Conservation (phyloP, 2,797 vertebrate genomes). For the Malurus leucopterus region DNA sequence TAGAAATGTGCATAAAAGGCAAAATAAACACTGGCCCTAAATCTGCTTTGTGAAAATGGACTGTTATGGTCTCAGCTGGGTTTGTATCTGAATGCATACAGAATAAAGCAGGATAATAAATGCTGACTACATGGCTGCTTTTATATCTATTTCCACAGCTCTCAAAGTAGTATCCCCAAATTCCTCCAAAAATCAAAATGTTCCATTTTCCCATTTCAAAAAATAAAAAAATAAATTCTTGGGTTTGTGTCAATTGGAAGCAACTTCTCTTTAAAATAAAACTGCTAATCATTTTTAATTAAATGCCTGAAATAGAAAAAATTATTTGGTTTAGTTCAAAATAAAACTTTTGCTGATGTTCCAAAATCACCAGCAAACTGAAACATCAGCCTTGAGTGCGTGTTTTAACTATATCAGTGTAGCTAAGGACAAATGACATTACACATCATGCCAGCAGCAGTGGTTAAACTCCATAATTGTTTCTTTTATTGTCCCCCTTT, state of each 20-base stretch:
- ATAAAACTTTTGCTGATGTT: conserved; percentile 49
- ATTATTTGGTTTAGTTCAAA: conserved; percentile 25
- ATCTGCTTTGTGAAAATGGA: conserved; percentile 22
- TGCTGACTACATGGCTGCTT: conserved; percentile 40
- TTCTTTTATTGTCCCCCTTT: conserved; percentile 27
- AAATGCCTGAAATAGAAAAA: conserved; percentile 52
- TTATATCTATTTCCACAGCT: conserved; percentile 16
- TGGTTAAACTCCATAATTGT: conserved; percentile 56
- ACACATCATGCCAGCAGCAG: conserved; percentile 5
- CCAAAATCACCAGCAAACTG: conserved; percentile 22
- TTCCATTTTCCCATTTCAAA: background rate
- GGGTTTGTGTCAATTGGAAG: conserved; percentile 10
- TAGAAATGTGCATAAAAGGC: conserved; percentile 17
- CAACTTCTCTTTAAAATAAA: conserved; percentile 37
- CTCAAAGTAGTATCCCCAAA: conserved; percentile 18
- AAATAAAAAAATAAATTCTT: background rate
- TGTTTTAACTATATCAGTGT: background rate
- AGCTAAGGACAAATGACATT: conserved; percentile 27
- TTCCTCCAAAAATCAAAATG: conserved; percentile 31
- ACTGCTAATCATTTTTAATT: conserved; percentile 48
- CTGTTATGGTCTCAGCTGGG: conserved; percentile 1
- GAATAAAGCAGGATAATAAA: conserved; percentile 32
- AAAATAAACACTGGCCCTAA: conserved; percentile 7
- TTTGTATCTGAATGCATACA: background rate
- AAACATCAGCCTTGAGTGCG: background rate